phyloP scores from a whole-genome alignment of 2,888 invertebrate genomes.

The Leptura quadrifasciata region DNA sequence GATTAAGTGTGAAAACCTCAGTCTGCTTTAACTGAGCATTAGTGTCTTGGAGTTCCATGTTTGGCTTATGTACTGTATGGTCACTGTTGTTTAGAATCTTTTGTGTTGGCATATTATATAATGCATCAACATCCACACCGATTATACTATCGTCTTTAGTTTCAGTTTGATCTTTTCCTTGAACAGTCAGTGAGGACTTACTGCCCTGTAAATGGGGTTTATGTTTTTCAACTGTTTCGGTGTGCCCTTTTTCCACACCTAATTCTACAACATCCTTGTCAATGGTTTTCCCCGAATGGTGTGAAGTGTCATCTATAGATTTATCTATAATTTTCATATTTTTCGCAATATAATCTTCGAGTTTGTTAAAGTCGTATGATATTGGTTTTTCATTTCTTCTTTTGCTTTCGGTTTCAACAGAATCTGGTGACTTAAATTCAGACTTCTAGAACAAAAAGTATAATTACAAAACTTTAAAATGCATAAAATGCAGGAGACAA shows the following conservation, averaged over 20 bases:
- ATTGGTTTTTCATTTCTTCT: neutral
- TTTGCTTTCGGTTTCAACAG: neutral
- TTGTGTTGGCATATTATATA: constrained; percentile 5
- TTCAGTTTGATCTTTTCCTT: neutral
- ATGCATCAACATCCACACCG: neutral
- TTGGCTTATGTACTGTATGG: neutral
- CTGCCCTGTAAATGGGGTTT: neutral
- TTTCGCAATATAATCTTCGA: constrained; percentile 49
- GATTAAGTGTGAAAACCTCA: neutral
- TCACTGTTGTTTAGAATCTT: neutral
- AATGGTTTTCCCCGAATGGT: neutral
- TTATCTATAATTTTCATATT: constrained; percentile 44
- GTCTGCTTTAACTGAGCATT: neutral
- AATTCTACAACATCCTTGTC: neutral
- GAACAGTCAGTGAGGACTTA: neutral
- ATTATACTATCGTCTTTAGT: neutral
- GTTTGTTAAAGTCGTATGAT: constrained; percentile 43
- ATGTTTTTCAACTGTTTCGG: neutral
- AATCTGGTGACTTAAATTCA: neutral
- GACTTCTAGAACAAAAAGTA: neutral
- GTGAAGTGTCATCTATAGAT: neutral
- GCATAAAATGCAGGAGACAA: too few species aligned
- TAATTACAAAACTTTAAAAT: too few species aligned
- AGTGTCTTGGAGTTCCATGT: neutral
- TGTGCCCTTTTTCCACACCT: neutral